Conservation (phyloP, 2,797 vertebrate genomes). For the Cuculus canorus region DNA sequence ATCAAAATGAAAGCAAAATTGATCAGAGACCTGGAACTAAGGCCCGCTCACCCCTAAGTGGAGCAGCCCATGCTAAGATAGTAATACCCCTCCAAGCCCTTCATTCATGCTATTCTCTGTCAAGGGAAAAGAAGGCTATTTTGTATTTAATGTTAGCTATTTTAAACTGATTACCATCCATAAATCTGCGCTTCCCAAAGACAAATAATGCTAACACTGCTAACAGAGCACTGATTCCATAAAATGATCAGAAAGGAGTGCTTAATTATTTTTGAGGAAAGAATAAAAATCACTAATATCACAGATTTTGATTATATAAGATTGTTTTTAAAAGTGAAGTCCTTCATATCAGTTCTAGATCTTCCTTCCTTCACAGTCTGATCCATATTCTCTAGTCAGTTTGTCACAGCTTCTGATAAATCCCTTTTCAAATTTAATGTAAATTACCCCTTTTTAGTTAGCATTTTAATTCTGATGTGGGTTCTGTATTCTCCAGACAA, state of each 20-base stretch:
- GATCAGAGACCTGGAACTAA: no score
- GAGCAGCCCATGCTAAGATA: background rate
- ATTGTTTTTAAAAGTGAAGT: slow-evolving; percentile 3
- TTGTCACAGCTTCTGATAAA: slow-evolving; percentile 10
- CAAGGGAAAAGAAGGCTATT: background rate
- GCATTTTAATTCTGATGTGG: background rate
- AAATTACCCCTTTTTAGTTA: background rate
- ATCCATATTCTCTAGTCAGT: background rate
- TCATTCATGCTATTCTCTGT: background rate
- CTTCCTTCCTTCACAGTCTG: background rate
- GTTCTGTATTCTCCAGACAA: background rate
- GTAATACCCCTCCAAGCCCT: background rate
- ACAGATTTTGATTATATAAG: background rate
- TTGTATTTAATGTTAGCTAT: background rate
- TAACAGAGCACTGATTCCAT: slow-evolving; percentile 1
- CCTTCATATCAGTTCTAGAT: background rate
- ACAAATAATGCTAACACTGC: slow-evolving; percentile 22
- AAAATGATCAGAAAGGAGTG: slow-evolving; percentile 24
- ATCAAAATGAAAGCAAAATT: background rate
- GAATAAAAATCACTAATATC: background rate
- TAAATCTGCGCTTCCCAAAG: slow-evolving; percentile 5
- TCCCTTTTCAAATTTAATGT: slow-evolving; percentile 36
- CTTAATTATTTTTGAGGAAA: slow-evolving; percentile 51
- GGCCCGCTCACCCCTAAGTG: background rate
- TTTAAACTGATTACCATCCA: background rate